These are phyloP conservation scores for Gryllus longicercus DNA, from an alignment of 2,888 invertebrate genomes.

Conservation along the genomic window DNA sequence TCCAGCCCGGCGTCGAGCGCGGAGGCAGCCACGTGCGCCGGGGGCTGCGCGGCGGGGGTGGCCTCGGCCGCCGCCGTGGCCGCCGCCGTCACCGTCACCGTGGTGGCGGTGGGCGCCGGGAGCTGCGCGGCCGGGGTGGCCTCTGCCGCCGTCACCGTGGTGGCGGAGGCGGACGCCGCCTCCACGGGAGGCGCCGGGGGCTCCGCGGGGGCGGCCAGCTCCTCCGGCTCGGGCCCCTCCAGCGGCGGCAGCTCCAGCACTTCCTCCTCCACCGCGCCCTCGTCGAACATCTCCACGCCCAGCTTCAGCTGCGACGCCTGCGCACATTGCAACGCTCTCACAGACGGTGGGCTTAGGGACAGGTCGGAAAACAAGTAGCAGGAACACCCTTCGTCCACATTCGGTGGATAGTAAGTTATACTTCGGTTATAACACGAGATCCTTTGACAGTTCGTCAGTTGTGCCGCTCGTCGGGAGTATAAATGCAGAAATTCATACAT, in stretches of 20 bases:
- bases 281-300: constrained; percentile 2
- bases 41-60: not conserved
- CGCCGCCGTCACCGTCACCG: not conserved
- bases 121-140: not conserved
- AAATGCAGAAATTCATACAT: no score
- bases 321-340: not conserved
- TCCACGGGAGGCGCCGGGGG: not conserved
- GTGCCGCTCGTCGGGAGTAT: no score
- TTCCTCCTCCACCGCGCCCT: not conserved
- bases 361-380: no score
- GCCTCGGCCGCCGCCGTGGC: not conserved
- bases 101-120: not conserved
- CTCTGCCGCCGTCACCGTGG: not conserved
- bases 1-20: constrained; percentile 22
- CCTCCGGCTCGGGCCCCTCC: not conserved
- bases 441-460: no score
- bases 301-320: not conserved
- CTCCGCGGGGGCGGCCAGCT: not conserved
- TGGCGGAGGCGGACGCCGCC: not conserved
- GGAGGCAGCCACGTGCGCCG: not conserved
- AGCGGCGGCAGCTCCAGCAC: not conserved
- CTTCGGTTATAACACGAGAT: no score
- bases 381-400: no score
- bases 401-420: no score
- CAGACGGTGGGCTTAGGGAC: no score